A percentile compares a stretch with the other conserved stretches of the same genome.
Conservation (phyloP, 2,888 invertebrate species). For the Torymus aiolomorphi region DNA sequence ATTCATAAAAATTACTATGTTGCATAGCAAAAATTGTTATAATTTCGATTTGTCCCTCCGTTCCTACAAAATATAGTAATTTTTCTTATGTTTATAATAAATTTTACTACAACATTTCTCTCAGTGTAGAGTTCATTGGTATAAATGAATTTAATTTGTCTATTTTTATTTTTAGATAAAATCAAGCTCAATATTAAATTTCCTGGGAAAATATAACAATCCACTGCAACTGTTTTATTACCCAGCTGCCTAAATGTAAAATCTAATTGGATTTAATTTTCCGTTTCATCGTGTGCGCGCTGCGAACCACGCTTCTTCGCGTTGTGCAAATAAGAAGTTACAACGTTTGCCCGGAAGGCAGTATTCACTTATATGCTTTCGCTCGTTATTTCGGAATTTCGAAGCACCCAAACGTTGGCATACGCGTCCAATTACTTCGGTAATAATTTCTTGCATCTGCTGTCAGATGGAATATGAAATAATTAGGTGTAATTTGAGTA, state of each 20-base stretch:
- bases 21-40: too few relatives aligned
- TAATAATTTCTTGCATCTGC: not conserved
- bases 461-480: not conserved
- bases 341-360: constrained; percentile 11
- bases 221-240: constrained; percentile 27
- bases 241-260: constrained; percentile 5
- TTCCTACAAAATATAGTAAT: too few relatives aligned
- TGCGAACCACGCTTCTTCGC: constrained; percentile 4
- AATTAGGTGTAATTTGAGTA: not conserved
- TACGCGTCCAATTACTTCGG: constrained; percentile 3
- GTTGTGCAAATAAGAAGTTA: constrained; percentile 38
- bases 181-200: constrained; percentile 4
- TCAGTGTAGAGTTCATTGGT: too few relatives aligned
- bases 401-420: not conserved
- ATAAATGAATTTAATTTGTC: too few relatives aligned
- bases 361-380: constrained; percentile 27
- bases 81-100: too few relatives aligned
- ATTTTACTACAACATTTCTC: too few relatives aligned
- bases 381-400: constrained; percentile 27
- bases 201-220: not conserved
- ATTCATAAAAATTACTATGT: too few relatives aligned
- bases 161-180: too few relatives aligned
- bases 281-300: constrained; percentile 9
- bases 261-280: constrained; percentile 41
- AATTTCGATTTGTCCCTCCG: too few relatives aligned